These are phyloP conservation scores for Myotis pilosus DNA, from an alignment of 2,797 vertebrate species.

Conservation along the genomic window DNA sequence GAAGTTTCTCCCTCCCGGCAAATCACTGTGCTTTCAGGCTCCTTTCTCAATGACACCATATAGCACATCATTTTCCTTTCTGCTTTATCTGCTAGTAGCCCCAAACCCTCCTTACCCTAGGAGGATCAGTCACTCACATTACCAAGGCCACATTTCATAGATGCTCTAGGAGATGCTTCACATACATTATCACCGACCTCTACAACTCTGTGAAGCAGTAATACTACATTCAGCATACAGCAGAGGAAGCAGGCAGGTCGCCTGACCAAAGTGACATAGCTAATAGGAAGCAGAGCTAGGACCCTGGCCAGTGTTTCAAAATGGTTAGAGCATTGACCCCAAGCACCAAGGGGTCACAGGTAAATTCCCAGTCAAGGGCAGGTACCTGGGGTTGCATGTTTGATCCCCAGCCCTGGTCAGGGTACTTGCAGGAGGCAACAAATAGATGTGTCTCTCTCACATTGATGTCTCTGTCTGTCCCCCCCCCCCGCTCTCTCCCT, in stretches of 20 bases:
- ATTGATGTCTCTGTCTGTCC: no score
- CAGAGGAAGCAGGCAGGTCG: neutral
- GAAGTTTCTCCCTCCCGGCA: neutral
- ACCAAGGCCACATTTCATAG: neutral
- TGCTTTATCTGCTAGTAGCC: neutral
- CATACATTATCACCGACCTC: neutral
- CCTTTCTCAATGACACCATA: neutral
- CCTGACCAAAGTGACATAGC: neutral
- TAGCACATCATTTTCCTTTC: neutral
- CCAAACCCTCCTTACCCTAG: neutral
- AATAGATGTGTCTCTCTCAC: no score
- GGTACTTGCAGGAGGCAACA: no score
- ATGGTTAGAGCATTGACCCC: no score
- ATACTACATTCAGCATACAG: neutral
- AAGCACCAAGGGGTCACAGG: no score
- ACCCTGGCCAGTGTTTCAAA: neutral
- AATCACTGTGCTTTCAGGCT: neutral
- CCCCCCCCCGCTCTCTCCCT: no score
- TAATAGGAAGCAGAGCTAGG: neutral
- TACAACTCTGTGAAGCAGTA: neutral
- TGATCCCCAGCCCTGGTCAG: no score
- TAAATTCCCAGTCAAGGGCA: no score
- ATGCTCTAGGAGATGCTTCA: neutral
- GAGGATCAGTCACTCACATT: neutral
- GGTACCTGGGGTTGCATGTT: no score